Percentiles rank a stretch among this genome's conserved stretches.
phyloP scores from a whole-genome alignment of 2,797 vertebrate species.

The Huso huso region DNA sequence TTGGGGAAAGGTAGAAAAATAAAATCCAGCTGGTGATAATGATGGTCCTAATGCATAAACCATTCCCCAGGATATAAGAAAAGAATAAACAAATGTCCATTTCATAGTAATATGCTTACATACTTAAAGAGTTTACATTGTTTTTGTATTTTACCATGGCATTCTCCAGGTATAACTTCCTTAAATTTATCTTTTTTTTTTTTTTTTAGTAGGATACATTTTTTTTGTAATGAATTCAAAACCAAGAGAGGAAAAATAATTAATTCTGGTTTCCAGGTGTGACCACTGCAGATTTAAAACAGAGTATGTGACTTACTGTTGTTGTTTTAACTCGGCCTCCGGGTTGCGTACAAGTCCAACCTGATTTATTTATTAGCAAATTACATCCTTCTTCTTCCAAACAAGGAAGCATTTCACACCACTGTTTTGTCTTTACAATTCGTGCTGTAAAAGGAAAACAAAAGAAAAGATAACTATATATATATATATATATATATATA shows the following conservation, averaged over 20 bases:
- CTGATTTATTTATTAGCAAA: conserved; percentile 95
- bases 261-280: background rate
- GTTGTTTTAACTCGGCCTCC: conserved; percentile 97
- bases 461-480: conserved; percentile 12
- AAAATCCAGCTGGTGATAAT: no score
- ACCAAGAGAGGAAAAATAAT: no score
- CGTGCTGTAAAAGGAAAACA: conserved; percentile 67
- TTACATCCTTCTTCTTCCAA: conserved; percentile 96
- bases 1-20: no score
- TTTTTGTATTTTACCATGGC: no score
- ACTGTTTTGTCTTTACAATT: conserved; percentile 93
- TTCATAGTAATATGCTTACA: no score
- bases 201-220: background rate
- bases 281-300: background rate
- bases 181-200: background rate
- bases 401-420: conserved; percentile 98
- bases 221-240: background rate
- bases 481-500: no score
- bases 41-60: no score
- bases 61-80: no score
- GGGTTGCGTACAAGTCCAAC: conserved; percentile 99
- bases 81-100: no score
- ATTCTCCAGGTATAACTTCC: no score
- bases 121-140: no score
- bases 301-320: conserved; percentile 64